A percentile compares a stretch with the other conserved stretches of the same genome.
phyloP scores from a whole-genome alignment of 2,797 vertebrate genomes.

The Sylvilagus floridanus region DNA sequence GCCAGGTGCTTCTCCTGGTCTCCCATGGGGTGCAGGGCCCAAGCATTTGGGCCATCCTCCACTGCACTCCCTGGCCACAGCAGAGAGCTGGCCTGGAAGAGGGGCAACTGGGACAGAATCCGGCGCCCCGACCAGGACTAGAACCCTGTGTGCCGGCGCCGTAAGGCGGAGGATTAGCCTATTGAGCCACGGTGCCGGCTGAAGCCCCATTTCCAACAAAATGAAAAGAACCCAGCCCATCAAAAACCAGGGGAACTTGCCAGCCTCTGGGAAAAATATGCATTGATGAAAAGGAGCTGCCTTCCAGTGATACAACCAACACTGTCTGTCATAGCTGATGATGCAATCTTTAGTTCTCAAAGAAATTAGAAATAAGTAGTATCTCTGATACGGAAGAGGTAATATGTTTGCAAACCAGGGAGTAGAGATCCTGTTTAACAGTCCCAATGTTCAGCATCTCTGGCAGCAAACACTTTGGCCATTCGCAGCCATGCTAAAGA shows the following conservation, averaged over 20 bases:
- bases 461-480: slow-evolving; percentile 95
- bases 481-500: slow-evolving; percentile 85
- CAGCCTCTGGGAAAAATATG: slow-evolving; percentile 93
- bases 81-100: too few species aligned
- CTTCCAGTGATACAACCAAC: slow-evolving; percentile 94
- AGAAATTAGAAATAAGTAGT: slow-evolving; percentile 94
- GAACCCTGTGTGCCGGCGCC: too few species aligned
- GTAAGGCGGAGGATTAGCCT: too few species aligned
- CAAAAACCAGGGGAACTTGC: slow-evolving; percentile 96
- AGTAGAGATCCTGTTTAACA: slow-evolving; percentile 96
- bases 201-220: slow-evolving; percentile 79
- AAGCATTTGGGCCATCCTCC: too few species aligned
- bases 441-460: slow-evolving; percentile 93
- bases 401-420: slow-evolving; percentile 93
- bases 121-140: too few species aligned
- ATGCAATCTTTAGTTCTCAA: slow-evolving; percentile 95
- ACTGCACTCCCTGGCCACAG: too few species aligned
- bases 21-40: too few species aligned
- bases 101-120: too few species aligned
- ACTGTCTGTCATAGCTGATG: slow-evolving; percentile 93
- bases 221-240: slow-evolving; percentile 92
- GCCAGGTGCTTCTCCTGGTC: too few species aligned
- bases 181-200: too few species aligned
- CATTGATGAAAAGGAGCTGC: slow-evolving; percentile 94
- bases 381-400: slow-evolving; percentile 95